Evolutionary conservation across 53 echinoderm and acorn worm species (phyloP), one percentile per base, ranked within the genome.

Genomic region (Antedon mediterranea): DNA sequence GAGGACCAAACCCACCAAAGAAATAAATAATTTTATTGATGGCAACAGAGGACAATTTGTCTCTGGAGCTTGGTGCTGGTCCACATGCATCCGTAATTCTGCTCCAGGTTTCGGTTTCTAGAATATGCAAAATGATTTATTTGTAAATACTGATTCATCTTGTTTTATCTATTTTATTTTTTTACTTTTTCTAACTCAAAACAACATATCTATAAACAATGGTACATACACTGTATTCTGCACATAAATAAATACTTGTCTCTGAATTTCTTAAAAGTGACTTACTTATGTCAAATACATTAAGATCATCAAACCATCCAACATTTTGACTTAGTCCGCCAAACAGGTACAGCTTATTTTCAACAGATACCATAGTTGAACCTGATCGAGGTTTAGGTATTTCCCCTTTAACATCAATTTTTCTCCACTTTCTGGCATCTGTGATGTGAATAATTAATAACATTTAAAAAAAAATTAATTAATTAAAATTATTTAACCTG

Each of bases 41-140:
- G 34, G 34, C 76, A 76, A 76, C 76, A 33, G 76, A 76, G 33
- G 76, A n/a, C 26, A 76, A 28, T 76, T 76, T 76, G 34, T 76
- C 76, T 32, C 76, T 32, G 4, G 76, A 29, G 34, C 76, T 76
- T 33, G 76, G 76, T 4, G 76, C 32, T 33, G 76, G 4, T 32
- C 76, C 76, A 32, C 34, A 33, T 11, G 76, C 76, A 27, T 4
- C 34, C 33, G 32, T 34, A 76, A 76, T 76, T 76, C 34, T 34
- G 28, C 5, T 33, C 76, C 76, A 76, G 0, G 34, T 76, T 76
- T 32, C 32, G 18, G 76, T 76, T 76, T 32, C 76, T 76, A 7
- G 37, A 37, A 37, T 37, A 37, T 37, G n/a, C n/a, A n/a, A 37
- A n/a, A n/a, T 37, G 37, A 37, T 6, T 6, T 6, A 37, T 11